phyloP scores from a whole-genome alignment of 1,140 invertebrate genomes.

The Lamellibrachia luymesi region DNA sequence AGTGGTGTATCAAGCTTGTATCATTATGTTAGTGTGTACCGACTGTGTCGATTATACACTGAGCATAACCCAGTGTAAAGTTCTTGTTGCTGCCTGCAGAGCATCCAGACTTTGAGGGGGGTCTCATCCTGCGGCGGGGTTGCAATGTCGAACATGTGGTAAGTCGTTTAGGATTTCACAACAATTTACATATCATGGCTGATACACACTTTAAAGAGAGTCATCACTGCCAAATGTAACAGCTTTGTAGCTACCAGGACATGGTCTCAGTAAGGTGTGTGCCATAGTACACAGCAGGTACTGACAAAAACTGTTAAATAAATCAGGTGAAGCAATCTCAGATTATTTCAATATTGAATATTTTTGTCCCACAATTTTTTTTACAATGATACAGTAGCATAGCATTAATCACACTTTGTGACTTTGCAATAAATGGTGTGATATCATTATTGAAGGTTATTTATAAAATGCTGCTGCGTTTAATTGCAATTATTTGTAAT shows the following conservation, averaged over 20 bases:
- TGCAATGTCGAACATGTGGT: slow-evolving; percentile 89
- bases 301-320: neutral
- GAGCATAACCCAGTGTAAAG: neutral
- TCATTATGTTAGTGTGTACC: neutral
- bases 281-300: neutral
- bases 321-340: neutral
- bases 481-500: neutral
- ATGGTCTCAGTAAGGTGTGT: neutral
- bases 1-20: neutral
- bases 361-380: neutral
- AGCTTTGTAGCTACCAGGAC: neutral
- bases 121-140: slow-evolving; percentile 88
- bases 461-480: neutral
- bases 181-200: neutral
- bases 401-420: neutral
- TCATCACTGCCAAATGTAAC: neutral
- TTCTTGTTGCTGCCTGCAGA: slow-evolving; percentile 57
- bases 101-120: slow-evolving; percentile 92
- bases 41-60: neutral
- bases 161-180: slow-evolving; percentile 29
- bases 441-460: neutral
- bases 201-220: neutral
- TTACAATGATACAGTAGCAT: neutral
- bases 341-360: neutral
- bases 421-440: neutral